Evolutionary conservation across 2,113 vertebrate species (phyloP), one percentile per base, ranked within the genome.

Genomic region (Mustelus asterias): DNA sequence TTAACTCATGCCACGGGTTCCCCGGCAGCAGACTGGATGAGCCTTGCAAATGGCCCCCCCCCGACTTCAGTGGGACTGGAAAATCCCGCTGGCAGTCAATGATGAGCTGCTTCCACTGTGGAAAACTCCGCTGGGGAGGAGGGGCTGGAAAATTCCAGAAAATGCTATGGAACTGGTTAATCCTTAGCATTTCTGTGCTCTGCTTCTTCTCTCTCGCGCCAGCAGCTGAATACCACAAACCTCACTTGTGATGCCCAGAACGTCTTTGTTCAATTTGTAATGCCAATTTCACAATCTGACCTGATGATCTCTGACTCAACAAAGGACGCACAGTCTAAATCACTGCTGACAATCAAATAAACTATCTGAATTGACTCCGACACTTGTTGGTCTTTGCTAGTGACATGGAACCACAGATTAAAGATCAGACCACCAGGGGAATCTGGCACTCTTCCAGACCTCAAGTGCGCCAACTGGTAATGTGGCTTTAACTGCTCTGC

Each of bases 401-500:
- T 97, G 98, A 98, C 97, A 97, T 93, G 96, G 97, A 98, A 97
- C 97, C 33, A 58, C 41, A 96, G 96, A 88, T 97, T 97, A 97
- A 97, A 97, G 97, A 97, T 96, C 96, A 97, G 94, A 97, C 96
- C 98, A 97, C 98, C 0, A 0, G 98, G 98, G 98, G 98, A 98
- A 98, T 98, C 96, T 98, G 98, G 98, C 97, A 97, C 97, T 97
- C 96, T 97, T 97, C 96, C 96, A 97, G 96, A 97, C 97, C 97
- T 97, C 96, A 96, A 96, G 96, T 96, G 96, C 97, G 97, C 96
- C 97, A 97, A 96, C n/a, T 94, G 63, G 58, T 41, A 94, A 11
- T 33, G 88, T 60, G 88, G 13, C 88, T 63, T 90, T 90, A 90
- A 90, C 65, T 16, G 9, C 37, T 69, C 65, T 11, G 24, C 44